Base-by-base conservation (phyloP, 2,888 invertebrate genomes). In the Mesochorus sp. region DNA sequence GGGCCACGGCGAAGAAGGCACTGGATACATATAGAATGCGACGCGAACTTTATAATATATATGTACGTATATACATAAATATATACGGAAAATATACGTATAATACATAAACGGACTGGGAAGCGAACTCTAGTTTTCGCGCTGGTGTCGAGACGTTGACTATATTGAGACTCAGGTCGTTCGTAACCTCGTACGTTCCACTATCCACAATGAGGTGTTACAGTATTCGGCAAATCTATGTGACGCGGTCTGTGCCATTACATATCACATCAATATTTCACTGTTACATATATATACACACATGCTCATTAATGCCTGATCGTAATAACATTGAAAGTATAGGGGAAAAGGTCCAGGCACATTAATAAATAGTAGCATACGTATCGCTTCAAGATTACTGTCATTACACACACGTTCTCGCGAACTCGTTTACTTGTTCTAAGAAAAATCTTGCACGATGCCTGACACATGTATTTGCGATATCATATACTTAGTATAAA, bases 1-100 rank as follows among this genome's bases (percentile, higher is more conserved):
- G 19, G 53, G 47, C 49, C 51, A 62, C 26, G 75, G 53, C 26
- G 17, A 59, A n/a, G 61, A 61, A 39, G 55, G 24, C 34, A 61
- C 44, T 12, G n/a, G 19, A n/a, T 53, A 68, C 57, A 62, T 62
- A 31, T 49, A 59, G 31, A 14, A 44, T 42, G 51, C 17, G 8
- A 34, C 57, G 19, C n/a, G n/a, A n/a, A n/a, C n/a, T n/a, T n/a
- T 31, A 31, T 17, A 55, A 28, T 19, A 39, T 57, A 47, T 47
- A 47, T 19, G 19, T 47, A 59, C n/a, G 8, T 59, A 34, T 37
- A n/a, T 17, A 31, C 28, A 42, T 51, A 55, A 47, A 17, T 21
- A 4, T n/a, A n/a, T n/a, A 34, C n/a, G n/a, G 5, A 19, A 55
- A 19, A 37, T 39, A 39, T 49, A 57, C 4, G n/a, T 42, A 42